phyloP scores from a whole-genome alignment of 35 echinoderm and acorn worm genomes.

The Heliocidaris erythrogramma region DNA sequence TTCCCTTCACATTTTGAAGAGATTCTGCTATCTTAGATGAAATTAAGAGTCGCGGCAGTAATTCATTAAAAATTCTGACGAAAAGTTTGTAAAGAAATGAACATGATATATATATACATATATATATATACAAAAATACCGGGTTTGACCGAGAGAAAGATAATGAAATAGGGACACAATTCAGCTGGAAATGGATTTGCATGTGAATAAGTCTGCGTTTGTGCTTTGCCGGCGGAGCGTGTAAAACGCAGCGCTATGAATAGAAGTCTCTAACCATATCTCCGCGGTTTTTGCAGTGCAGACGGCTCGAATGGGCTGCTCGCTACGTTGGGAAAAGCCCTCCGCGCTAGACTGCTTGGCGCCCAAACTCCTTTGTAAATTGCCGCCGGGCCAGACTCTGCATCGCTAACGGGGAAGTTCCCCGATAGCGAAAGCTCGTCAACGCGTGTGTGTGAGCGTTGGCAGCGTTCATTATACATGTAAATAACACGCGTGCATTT shows the following conservation, averaged over 20 bases:
- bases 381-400: slow-evolving; percentile 6
- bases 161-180: background rate
- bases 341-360: slow-evolving; percentile 29
- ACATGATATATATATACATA: background rate
- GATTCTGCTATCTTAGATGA: background rate
- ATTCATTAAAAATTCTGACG: background rate
- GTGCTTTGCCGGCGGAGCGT: background rate
- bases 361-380: background rate
- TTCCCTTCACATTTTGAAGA: background rate
- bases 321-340: slow-evolving; percentile 23
- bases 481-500: background rate
- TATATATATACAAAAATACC: background rate
- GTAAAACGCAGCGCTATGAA: background rate
- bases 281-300: slow-evolving; percentile 5
- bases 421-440: background rate
- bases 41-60: background rate
- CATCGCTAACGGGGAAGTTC: background rate
- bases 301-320: background rate
- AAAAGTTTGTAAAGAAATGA: background rate
- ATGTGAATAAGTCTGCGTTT: background rate
- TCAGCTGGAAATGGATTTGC: background rate
- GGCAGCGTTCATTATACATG: background rate
- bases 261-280: slow-evolving; percentile 1
- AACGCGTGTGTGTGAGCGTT: background rate
- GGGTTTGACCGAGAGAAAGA: background rate